Evolutionary conservation across 1,140 invertebrate genomes (phyloP).

Genomic region (Drosophila tsacasi): DNA sequence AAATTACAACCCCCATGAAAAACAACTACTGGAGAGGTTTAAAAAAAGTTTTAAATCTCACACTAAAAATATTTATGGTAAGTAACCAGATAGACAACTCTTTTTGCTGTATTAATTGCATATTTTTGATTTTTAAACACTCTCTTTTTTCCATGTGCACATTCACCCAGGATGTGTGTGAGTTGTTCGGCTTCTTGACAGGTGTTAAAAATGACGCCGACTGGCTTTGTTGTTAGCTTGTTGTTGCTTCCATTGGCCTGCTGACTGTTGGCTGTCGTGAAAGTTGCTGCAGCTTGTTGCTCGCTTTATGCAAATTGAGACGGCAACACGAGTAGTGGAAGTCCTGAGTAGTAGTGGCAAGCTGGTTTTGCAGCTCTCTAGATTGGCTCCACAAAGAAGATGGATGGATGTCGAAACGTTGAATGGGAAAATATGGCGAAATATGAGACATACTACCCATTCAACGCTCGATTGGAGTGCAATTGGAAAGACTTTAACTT

Average conservation of each 20-base stretch:
- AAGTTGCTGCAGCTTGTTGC: constrained; percentile 50
- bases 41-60: not conserved
- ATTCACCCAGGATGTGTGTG: constrained; percentile 27
- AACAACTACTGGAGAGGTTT: not conserved
- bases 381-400: constrained; percentile 22
- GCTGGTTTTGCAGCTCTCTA: constrained; percentile 17
- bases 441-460: constrained; percentile 2
- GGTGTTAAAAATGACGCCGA: constrained; percentile 74
- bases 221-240: constrained; percentile 40
- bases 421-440: constrained; percentile 11
- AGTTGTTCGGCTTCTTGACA: constrained; percentile 71
- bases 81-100: too few species aligned
- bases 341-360: constrained; percentile 12
- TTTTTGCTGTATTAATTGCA: not conserved
- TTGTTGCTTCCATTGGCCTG: constrained; percentile 13
- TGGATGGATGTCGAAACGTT: constrained; percentile 9
- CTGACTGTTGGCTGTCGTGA: constrained; percentile 24
- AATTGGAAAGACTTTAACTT: too few species aligned
- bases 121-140: not conserved
- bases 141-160: not conserved
- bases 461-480: constrained; percentile 3
- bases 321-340: constrained; percentile 18
- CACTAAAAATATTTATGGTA: not conserved
- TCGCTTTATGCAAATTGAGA: constrained; percentile 65
- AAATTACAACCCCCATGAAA: too few species aligned